Evolutionary conservation across 2,797 vertebrate genomes (phyloP), one percentile per base, ranked within the genome.

Genomic region (Adrianichthys oophorus): DNA sequence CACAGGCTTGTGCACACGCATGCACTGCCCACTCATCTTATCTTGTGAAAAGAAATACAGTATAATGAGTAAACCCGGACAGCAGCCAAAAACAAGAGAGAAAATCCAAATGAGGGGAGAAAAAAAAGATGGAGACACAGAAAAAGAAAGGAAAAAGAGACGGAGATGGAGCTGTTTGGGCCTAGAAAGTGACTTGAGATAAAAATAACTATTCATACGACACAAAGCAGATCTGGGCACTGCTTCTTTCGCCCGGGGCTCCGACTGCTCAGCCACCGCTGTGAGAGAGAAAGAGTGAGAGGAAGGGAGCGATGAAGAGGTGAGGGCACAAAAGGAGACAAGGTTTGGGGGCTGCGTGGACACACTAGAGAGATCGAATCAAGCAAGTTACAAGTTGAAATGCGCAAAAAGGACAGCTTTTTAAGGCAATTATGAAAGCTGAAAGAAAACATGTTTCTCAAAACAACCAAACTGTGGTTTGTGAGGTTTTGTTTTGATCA

Each of bases 171-270:
- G 78, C 65, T 88, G 86, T 89, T 85, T 80, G 86, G 92, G 87
- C 84, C 40, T 87, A 83, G 92, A 92, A 93, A 78, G 91, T 88
- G 90, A 90, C 91, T 90, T 80, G 83, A 87, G 93, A 94, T 95
- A 95, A 95, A 96, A 96, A 97, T 93, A 94, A 93, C 87, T 89
- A 93, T 92, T 93, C 92, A 87, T 85, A 89, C 72, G 76, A 84
- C 86, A 78, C 91, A 93, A 93, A 93, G 91, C 90, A 81, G 92
- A 93, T 89, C 90, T 74, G 85, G 47, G 85, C 70, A 87, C 92
- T 90, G 89, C 84, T 85, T 88, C 90, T 90, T 56, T 85, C 19
- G 92, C 94, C 93, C 65, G 13, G 79, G 89, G 86, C 91, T 72
- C 50, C 49, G 81, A 93, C 88, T 87, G 79, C 73, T 72, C 74